phyloP scores from a whole-genome alignment of 2,888 invertebrate genomes.

The Horisme vitalbata region DNA sequence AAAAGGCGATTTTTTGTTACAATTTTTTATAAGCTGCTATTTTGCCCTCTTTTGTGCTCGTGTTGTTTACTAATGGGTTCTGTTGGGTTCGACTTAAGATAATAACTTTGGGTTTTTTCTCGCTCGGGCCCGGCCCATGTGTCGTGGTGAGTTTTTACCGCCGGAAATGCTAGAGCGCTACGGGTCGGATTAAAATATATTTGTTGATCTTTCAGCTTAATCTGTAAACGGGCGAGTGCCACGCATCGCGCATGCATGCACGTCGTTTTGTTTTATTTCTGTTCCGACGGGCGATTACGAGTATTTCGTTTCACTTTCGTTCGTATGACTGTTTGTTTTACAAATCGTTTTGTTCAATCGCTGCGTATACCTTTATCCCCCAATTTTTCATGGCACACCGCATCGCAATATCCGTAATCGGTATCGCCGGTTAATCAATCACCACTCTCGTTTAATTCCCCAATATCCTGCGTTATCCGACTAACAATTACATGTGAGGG shows the following conservation, averaged over 20 bases:
- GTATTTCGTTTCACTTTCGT: slow-evolving; percentile 55
- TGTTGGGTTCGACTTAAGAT: slow-evolving; percentile 82
- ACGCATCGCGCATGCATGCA: slow-evolving; percentile 46
- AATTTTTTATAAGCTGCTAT: slow-evolving; percentile 76
- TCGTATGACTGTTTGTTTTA: slow-evolving; percentile 49
- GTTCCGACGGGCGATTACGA: slow-evolving; percentile 42
- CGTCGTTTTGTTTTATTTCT: slow-evolving; percentile 55
- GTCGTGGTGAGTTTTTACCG: slow-evolving; percentile 73
- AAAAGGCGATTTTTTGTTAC: slow-evolving; percentile 80
- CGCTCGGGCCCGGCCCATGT: too few species aligned
- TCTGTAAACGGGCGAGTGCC: slow-evolving; percentile 56
- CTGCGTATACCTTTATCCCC: slow-evolving; percentile 35
- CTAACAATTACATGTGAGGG: slow-evolving; percentile 80
- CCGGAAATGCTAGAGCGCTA: slow-evolving; percentile 77
- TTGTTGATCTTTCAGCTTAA: slow-evolving; percentile 77
- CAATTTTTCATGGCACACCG: slow-evolving; percentile 53
- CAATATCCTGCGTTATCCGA: slow-evolving; percentile 77
- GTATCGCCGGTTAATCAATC: slow-evolving; percentile 77
- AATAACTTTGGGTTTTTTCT: slow-evolving; percentile 78
- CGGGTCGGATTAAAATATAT: slow-evolving; percentile 76
- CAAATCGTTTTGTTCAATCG: slow-evolving; percentile 52
- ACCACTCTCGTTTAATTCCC: slow-evolving; percentile 74
- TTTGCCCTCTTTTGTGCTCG: slow-evolving; percentile 79
- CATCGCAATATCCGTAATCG: slow-evolving; percentile 66
- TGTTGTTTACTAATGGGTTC: slow-evolving; percentile 83